phyloP scores from a whole-genome alignment of 2,888 invertebrate genomes.

The Sesia apiformis region DNA sequence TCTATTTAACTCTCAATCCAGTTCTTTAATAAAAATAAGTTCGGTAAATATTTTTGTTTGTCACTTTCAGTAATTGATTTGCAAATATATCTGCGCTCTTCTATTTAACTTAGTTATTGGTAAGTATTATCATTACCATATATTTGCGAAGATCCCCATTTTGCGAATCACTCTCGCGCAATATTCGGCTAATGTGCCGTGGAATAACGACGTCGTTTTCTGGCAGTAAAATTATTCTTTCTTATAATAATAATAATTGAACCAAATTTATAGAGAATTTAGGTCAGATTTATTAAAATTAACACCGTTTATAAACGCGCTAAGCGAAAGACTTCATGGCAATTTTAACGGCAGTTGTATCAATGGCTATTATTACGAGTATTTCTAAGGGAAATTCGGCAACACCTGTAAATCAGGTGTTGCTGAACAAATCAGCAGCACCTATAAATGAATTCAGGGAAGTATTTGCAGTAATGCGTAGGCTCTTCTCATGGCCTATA shows the following conservation, averaged over 20 bases:
- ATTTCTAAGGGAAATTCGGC: too few species aligned
- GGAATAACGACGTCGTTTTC: slow-evolving; percentile 15
- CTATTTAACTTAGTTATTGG: slow-evolving; percentile 32
- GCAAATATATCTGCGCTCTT: slow-evolving; percentile 5
- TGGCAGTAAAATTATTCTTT: slow-evolving; percentile 1
- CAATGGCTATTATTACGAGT: too few species aligned
- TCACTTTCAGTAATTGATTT: background rate
- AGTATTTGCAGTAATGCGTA: too few species aligned
- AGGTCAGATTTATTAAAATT: slow-evolving; percentile 6
- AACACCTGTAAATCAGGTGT: too few species aligned
- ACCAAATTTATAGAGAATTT: background rate
- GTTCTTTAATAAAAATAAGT: too few species aligned
- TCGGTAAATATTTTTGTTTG: too few species aligned
- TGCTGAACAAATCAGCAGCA: too few species aligned
- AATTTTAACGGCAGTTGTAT: too few species aligned
- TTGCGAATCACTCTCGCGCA: slow-evolving; percentile 22
- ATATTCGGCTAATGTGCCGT: slow-evolving; percentile 8
- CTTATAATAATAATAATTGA: background rate
- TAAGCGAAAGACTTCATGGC: too few species aligned
- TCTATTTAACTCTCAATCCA: too few species aligned
- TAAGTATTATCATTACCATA: slow-evolving; percentile 35
- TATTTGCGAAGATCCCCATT: slow-evolving; percentile 27
- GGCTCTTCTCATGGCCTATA: too few species aligned
- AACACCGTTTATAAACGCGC: background rate
- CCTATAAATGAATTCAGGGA: too few species aligned